A percentile compares a stretch with the other conserved stretches of the same genome.
phyloP scores from a whole-genome alignment of 1,140 invertebrate genomes.

The Brachionus asplanchnoidis region DNA sequence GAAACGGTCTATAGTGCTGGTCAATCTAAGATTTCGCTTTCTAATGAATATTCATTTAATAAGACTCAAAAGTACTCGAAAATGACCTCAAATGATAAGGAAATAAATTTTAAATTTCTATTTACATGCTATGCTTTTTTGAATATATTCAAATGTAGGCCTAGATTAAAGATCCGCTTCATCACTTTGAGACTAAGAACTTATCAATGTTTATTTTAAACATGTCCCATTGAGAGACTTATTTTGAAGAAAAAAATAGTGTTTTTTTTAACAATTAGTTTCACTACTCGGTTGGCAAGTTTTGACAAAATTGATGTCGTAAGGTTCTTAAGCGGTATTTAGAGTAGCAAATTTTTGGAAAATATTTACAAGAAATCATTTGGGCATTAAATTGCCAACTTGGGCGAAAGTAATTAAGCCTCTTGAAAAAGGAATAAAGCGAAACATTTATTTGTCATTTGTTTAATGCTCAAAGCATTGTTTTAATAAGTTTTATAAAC shows the following conservation, averaged over 20 bases:
- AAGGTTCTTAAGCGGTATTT: neutral
- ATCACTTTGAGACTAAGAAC: neutral
- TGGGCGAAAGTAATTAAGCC: neutral
- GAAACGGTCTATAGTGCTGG: neutral
- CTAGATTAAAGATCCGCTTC: slow-evolving; percentile 10
- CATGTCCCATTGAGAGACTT: neutral
- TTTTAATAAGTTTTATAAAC: slow-evolving; percentile 23
- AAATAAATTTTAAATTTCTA: slow-evolving; percentile 17
- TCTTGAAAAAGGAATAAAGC: slow-evolving; percentile 11
- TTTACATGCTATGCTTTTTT: slow-evolving; percentile 4
- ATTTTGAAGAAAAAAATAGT: neutral
- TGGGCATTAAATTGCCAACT: neutral
- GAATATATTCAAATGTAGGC: neutral
- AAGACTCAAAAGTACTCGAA: slow-evolving; percentile 4
- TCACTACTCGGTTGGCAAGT: neutral
- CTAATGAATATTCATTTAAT: slow-evolving; percentile 19
- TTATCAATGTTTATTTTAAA: slow-evolving; percentile 22
- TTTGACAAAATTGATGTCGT: neutral
- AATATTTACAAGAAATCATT: slow-evolving; percentile 26
- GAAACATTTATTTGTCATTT: slow-evolving; percentile 4
- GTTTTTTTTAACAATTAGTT: slow-evolving; percentile 27
- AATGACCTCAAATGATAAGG: slow-evolving; percentile 30
- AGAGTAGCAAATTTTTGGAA: neutral
- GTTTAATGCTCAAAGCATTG: neutral
- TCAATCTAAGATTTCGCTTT: slow-evolving; percentile 8